A percentile compares a stretch with the other conserved stretches of the same genome.
phyloP scores from a whole-genome alignment of 92 coral and sea anemone genomes.

The Porites rus region DNA sequence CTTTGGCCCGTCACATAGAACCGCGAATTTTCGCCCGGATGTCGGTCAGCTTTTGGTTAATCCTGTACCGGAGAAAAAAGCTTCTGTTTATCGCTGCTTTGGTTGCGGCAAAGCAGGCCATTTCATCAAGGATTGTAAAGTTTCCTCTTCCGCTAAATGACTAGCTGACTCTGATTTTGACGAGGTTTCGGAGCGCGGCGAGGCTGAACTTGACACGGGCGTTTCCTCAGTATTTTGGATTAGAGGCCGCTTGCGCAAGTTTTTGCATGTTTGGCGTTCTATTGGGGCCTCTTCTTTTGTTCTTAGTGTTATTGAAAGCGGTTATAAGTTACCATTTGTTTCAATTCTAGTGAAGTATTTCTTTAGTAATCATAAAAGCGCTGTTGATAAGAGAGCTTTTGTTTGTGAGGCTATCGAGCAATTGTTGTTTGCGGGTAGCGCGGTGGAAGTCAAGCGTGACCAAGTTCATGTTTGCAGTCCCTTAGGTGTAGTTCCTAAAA shows the following conservation, averaged over 20 bases:
- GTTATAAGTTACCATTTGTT: too few species aligned
- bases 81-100: constrained; percentile 47
- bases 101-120: constrained; percentile 65
- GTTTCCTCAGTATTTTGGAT: constrained; percentile 20
- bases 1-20: constrained; percentile 41
- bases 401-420: too few species aligned
- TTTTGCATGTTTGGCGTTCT: neutral
- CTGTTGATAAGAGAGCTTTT: too few species aligned
- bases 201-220: constrained; percentile 46
- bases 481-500: neutral
- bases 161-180: constrained; percentile 38
- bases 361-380: too few species aligned
- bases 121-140: constrained; percentile 50
- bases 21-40: constrained; percentile 39
- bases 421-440: constrained; percentile 13
- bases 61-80: constrained; percentile 54
- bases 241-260: constrained; percentile 9
- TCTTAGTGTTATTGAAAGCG: too few species aligned
- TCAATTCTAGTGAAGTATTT: too few species aligned
- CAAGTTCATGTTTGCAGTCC: constrained; percentile 60
- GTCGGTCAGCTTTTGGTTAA: constrained; percentile 50
- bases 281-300: too few species aligned
- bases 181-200: constrained; percentile 28
- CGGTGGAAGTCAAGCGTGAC: constrained; percentile 48
- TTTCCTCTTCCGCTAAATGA: constrained; percentile 47